A percentile compares a stretch with the other conserved stretches of the same genome.
Evolutionary conservation across 2,797 vertebrate species (phyloP).

Genomic region (Threskiornis aethiopicus): DNA sequence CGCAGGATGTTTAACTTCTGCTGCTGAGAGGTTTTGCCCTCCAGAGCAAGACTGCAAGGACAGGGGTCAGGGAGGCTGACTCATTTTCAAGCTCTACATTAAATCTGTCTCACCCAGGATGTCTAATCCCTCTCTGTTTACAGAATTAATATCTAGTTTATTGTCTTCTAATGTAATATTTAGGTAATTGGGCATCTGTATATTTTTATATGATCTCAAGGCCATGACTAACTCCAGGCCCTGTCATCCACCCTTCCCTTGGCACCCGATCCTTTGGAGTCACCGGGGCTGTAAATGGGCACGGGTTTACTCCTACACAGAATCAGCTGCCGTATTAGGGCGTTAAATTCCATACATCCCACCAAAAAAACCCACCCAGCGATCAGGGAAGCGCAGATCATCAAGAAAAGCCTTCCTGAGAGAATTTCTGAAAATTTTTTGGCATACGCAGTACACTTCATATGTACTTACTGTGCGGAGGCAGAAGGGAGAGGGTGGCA

Average conservation of each 20-base stretch:
- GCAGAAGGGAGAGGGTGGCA: background rate
- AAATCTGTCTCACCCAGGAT: constrained; percentile 20
- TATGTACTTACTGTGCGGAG: background rate
- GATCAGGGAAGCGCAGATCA: background rate
- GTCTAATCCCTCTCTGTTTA: constrained; percentile 5
- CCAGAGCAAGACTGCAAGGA: background rate
- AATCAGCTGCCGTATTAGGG: background rate
- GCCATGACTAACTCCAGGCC: background rate
- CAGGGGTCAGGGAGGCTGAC: background rate
- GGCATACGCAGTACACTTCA: background rate
- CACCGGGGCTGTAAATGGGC: background rate
- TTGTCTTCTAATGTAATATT: constrained; percentile 5
- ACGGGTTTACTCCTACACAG: background rate
- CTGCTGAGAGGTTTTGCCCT: background rate
- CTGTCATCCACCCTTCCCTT: background rate
- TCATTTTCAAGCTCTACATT: constrained; percentile 13
- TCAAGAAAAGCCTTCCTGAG: background rate
- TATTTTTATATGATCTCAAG: background rate
- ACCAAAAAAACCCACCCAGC: background rate
- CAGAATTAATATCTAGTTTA: constrained; percentile 10
- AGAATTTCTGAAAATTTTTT: background rate
- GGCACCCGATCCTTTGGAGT: background rate
- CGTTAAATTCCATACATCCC: background rate
- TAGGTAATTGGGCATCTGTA: background rate
- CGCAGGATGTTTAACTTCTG: background rate